A percentile compares a stretch with the other conserved stretches of the same genome.
These are phyloP conservation scores for Tolmerus cingulatus DNA, from an alignment of 2,888 invertebrate species.

Conservation along the genomic window DNA sequence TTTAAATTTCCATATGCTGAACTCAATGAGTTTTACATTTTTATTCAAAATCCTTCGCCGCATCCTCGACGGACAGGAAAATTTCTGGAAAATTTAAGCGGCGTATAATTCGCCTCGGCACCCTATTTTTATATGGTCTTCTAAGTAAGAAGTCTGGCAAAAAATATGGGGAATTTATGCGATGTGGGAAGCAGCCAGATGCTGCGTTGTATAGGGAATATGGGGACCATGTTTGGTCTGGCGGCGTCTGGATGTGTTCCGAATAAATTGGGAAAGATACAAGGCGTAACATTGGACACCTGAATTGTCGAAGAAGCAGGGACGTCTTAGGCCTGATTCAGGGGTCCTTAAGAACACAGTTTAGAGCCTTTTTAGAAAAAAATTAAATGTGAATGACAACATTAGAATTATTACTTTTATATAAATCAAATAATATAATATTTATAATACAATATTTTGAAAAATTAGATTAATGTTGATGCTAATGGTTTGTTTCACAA, in stretches of 20 bases:
- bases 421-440: too few species aligned
- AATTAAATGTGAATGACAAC: too few species aligned
- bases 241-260: not conserved
- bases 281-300: not conserved
- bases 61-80: not conserved
- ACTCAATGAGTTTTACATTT: not conserved
- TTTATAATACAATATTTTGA: too few species aligned
- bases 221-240: not conserved
- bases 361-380: too few species aligned
- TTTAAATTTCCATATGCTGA: not conserved
- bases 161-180: not conserved
- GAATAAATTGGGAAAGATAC: not conserved
- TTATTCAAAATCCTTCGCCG: not conserved
- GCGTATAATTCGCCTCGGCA: not conserved
- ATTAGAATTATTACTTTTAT: too few species aligned
- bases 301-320: too few species aligned
- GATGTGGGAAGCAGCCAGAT: not conserved
- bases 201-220: not conserved
- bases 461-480: too few species aligned
- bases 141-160: not conserved
- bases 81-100: not conserved
- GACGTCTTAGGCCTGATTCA: too few species aligned
- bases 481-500: too few species aligned
- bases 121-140: not conserved
- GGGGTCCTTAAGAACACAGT: too few species aligned